Conservation (phyloP, 2,113 vertebrate species). For the Ictidomys tridecemlineatus region DNA sequence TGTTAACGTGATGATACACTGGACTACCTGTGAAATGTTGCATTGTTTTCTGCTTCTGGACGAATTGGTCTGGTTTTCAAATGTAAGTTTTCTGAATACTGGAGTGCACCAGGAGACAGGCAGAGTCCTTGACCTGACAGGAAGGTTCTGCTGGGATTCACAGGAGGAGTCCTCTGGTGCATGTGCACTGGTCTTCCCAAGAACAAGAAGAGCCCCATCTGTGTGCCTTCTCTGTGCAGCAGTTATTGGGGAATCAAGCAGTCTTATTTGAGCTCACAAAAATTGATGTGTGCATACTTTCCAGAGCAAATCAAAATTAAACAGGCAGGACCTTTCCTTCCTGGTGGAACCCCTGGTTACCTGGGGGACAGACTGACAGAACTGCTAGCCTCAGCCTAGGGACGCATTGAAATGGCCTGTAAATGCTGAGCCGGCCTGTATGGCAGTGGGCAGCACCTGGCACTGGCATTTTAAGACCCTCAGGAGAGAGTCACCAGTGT, state of each 20-base stretch:
- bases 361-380: slow-evolving; percentile 64
- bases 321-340: slow-evolving; percentile 57
- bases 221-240: neutral
- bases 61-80: neutral
- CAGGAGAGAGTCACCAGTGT: slow-evolving; percentile 66
- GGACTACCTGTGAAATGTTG: neutral
- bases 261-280: neutral
- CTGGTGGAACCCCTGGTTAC: slow-evolving; percentile 46
- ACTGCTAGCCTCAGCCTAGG: slow-evolving; percentile 74
- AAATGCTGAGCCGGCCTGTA: slow-evolving; percentile 72
- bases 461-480: slow-evolving; percentile 58
- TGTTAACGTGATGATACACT: neutral
- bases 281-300: slow-evolving; percentile 56
- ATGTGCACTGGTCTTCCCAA: no score
- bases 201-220: neutral
- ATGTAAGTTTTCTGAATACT: neutral
- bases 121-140: neutral
- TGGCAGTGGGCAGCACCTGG: slow-evolving; percentile 68
- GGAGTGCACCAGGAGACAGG: neutral
- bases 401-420: neutral
- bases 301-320: slow-evolving; percentile 70
- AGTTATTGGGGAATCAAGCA: slow-evolving; percentile 39
- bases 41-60: neutral
- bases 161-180: neutral
- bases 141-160: neutral